Conservation (phyloP, 2,113 vertebrate species). For the Macquaria ambigua region DNA sequence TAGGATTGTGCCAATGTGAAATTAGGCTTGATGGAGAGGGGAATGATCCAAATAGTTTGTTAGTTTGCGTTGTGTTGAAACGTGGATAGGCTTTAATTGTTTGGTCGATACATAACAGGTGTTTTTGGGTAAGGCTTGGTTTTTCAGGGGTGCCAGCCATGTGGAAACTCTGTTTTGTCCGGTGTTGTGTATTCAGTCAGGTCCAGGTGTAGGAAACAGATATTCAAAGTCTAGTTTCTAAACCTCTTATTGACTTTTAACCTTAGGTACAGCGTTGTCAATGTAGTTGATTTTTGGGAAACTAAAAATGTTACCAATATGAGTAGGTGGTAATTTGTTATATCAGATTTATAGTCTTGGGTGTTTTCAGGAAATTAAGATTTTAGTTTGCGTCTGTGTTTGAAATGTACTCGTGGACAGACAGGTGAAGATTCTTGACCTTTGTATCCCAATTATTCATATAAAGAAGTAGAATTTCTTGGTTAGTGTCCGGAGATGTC, state of each 20-base stretch:
- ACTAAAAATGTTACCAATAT: background rate
- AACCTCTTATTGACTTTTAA: background rate
- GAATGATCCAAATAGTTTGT: conserved; percentile 7
- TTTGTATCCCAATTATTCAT: too few species aligned
- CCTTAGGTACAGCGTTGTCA: background rate
- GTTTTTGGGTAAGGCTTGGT: too few species aligned
- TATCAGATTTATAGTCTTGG: too few species aligned
- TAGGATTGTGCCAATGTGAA: background rate
- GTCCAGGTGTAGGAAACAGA: too few species aligned
- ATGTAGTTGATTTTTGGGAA: background rate
- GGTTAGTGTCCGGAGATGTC: background rate
- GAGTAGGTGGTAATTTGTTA: background rate
- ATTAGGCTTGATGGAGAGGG: conserved; percentile 17
- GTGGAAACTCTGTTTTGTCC: too few species aligned
- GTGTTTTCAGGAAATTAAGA: background rate
- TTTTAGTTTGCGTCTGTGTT: background rate
- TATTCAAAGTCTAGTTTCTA: background rate
- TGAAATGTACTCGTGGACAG: background rate
- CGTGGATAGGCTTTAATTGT: conserved; percentile 7
- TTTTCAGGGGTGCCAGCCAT: too few species aligned
- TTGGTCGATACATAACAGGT: background rate
- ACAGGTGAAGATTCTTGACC: too few species aligned
- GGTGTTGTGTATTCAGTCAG: too few species aligned
- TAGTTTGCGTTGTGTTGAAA: conserved; percentile 5
- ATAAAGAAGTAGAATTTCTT: background rate